Conservation (phyloP, 2,113 vertebrate species). For the Spea bombifrons region DNA sequence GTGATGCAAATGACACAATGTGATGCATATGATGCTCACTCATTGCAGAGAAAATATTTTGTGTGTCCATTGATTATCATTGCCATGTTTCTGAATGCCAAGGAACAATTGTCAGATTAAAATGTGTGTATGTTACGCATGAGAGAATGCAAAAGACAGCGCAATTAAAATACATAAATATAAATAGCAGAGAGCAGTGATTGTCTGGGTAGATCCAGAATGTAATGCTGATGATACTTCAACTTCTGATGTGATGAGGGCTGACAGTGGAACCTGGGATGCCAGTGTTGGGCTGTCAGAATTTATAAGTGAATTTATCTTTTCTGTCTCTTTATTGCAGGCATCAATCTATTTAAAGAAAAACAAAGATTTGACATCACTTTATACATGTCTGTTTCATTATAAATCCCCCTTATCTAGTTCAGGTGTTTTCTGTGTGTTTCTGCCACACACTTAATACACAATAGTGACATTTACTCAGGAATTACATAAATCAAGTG, state of each 20-base stretch:
- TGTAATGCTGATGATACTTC: conserved; percentile 74
- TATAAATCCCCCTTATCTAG: background rate
- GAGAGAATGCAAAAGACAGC: conserved; percentile 28
- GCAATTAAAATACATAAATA: conserved; percentile 57
- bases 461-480: too few species aligned
- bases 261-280: conserved; percentile 88
- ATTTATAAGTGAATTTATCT: conserved; percentile 95
- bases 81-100: background rate
- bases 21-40: background rate
- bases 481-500: too few species aligned
- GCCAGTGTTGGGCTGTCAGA: conserved; percentile 88
- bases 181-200: conserved; percentile 48
- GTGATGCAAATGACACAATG: background rate
- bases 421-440: too few species aligned
- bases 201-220: conserved; percentile 51
- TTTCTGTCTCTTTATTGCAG: conserved; percentile 96
- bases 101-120: background rate
- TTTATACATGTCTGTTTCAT: background rate
- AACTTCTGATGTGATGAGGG: conserved; percentile 83
- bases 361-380: background rate
- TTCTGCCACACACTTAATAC: too few species aligned
- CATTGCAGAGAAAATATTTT: conserved; percentile 13
- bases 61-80: background rate
- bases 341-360: conserved; percentile 80
- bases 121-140: conserved; percentile 42